A percentile compares a stretch with the other conserved stretches of the same genome.
Conservation (phyloP, 2,888 invertebrate species). For the Catocala sponsa region DNA sequence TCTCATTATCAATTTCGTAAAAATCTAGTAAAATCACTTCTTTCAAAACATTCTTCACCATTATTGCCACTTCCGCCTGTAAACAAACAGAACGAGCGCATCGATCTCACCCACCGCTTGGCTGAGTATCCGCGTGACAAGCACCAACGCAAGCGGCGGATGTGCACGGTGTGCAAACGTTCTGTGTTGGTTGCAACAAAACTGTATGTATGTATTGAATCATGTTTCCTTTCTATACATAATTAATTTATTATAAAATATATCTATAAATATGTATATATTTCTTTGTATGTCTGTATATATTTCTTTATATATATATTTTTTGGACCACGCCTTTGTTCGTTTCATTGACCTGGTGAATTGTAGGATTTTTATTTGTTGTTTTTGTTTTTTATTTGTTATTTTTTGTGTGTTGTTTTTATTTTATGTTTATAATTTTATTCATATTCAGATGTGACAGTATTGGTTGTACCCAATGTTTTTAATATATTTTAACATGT, state of each 20-base stretch:
- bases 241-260: too few relatives aligned
- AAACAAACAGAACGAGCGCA: fast-evolving
- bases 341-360: too few relatives aligned
- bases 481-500: too few relatives aligned
- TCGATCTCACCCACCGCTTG: not conserved
- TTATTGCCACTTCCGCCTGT: not conserved
- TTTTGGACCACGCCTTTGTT: too few relatives aligned
- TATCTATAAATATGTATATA: not conserved
- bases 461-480: too few relatives aligned
- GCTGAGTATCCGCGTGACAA: not conserved
- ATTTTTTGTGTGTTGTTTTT: too few relatives aligned
- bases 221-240: not conserved
- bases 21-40: not conserved
- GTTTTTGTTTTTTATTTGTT: too few relatives aligned
- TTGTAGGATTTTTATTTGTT: too few relatives aligned
- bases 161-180: not conserved
- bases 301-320: too few relatives aligned
- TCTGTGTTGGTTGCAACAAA: not conserved
- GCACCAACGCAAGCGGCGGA: not conserved
- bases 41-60: not conserved
- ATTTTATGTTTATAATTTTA: too few relatives aligned
- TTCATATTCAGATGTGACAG: too few relatives aligned
- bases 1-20: not conserved
- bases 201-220: not conserved
- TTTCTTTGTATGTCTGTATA: not conserved